Conservation (phyloP, 2,797 vertebrate species). For the Crocodylus rhombifer region DNA sequence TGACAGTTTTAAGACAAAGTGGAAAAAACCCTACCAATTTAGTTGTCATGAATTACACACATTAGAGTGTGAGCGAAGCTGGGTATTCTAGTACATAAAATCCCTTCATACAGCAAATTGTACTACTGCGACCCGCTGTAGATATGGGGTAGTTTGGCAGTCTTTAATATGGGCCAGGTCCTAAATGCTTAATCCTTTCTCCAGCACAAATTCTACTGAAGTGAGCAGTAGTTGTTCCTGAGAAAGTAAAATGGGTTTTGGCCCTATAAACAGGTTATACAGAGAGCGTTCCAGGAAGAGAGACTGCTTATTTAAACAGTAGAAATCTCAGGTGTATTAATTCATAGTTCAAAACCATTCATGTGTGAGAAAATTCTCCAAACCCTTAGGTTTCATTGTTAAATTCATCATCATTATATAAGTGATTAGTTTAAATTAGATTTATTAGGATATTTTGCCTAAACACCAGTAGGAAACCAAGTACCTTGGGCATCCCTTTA, state of each 20-base stretch:
- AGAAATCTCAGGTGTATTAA: background rate
- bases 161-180: background rate
- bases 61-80: background rate
- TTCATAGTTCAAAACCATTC: background rate
- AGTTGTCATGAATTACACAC: background rate
- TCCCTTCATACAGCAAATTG: background rate
- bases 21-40: background rate
- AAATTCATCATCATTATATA: background rate
- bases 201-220: background rate
- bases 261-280: background rate
- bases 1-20: background rate
- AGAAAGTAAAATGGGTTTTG: background rate
- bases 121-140: background rate
- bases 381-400: background rate
- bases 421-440: background rate
- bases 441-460: background rate
- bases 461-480: background rate
- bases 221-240: background rate
- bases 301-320: background rate
- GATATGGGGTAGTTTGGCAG: background rate
- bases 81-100: background rate
- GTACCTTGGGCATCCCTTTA: conserved; percentile 12
- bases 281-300: background rate
- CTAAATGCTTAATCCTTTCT: background rate
- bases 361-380: fast-evolving